These are phyloP conservation scores for Apoda limacodes DNA, from an alignment of 2,888 invertebrate genomes.

Conservation along the genomic window DNA sequence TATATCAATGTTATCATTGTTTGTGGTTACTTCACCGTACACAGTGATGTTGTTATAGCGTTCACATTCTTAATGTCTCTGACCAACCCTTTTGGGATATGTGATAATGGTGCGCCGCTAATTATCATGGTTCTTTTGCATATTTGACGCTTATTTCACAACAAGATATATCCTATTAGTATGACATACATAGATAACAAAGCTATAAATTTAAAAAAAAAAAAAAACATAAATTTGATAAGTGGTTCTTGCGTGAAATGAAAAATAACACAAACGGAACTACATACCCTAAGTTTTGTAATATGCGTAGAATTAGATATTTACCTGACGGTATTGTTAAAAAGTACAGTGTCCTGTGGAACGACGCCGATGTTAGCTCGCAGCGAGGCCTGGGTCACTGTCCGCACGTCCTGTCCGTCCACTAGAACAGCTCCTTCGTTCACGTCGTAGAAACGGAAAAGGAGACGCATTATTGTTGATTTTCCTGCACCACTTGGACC, in stretches of 20 bases:
- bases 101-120: too few species aligned
- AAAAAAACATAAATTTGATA: constrained; percentile 1
- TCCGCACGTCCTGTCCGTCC: constrained; percentile 90
- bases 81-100: too few species aligned
- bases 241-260: too few species aligned
- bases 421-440: constrained; percentile 87
- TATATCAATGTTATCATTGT: too few species aligned
- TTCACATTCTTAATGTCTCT: too few species aligned
- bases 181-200: too few species aligned
- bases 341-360: constrained; percentile 96
- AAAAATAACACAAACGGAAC: constrained; percentile 2
- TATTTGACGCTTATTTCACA: too few species aligned
- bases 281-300: too few species aligned
- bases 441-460: constrained; percentile 98
- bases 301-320: constrained; percentile 17
- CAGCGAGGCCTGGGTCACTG: constrained; percentile 87
- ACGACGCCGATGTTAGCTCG: constrained; percentile 92
- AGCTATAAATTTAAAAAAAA: background rate
- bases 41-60: too few species aligned
- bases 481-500: constrained; percentile 95
- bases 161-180: too few species aligned
- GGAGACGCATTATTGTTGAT: constrained; percentile 92
- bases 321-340: constrained; percentile 90
- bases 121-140: too few species aligned
- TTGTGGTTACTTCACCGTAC: too few species aligned